Evolutionary conservation across 1,140 invertebrate genomes (phyloP), one percentile per base, ranked within the genome.

Genomic region (Papilio dardanus): DNA sequence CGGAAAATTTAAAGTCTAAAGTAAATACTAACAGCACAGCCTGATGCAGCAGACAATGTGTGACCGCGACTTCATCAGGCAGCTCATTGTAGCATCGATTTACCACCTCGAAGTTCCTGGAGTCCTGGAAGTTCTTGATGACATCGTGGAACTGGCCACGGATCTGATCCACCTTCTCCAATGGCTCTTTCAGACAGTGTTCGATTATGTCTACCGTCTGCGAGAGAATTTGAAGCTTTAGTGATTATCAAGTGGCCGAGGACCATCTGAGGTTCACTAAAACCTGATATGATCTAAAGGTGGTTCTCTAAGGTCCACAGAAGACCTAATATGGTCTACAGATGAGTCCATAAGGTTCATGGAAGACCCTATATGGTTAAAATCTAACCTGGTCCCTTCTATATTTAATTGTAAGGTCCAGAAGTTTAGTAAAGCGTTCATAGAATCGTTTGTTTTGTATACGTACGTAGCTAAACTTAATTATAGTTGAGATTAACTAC

Each of bases 11-110:
- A 35, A 69, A 46, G 33, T 28, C 14, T 19, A 31, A 16, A 31
- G n/a, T 16, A 2, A 28, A 16, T 12, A 84, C 90, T 80, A 76
- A 92, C 91, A 92, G 76, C 0, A 92, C 91, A 58, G 88, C 89
- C 68, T 92, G 91, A 31, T 92, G 91, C 12, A 92, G 75, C n/a
- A 92, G 85, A 69, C 91, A 92, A 42, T 92, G 89, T 0, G 89
- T 86, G 0, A 81, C 86, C 0, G 91, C 86, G 0, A 92, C 91
- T 37, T 92, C 91, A 37, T 92, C 91, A 0, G 91, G 91, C 6
- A 93, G 69, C 42, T 92, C 85, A 30, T 86, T 83, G 31, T 83
- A 80, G 66, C 90, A 93, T 16, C 82, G 88, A 31, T 89, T 79
- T 3, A 93, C 86, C 0, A 83, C 85, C 8, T 90, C 85, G 62